Evolutionary conservation across 2,113 vertebrate species (phyloP).

Genomic region (Emydocephalus ijimae): DNA sequence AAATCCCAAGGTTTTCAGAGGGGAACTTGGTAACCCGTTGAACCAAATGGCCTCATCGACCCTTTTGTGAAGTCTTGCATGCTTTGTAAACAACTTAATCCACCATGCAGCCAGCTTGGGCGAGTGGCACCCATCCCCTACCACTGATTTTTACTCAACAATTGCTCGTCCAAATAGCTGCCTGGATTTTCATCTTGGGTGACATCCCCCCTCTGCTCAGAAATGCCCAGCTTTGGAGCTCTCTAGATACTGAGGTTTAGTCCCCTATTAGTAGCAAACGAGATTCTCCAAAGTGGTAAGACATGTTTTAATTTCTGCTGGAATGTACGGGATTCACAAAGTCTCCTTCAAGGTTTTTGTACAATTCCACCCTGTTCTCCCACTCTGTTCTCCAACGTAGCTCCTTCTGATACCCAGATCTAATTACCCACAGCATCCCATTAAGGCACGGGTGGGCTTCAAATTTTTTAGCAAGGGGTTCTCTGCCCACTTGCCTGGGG

Average conservation of each 20-base stretch:
- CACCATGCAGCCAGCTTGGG: neutral
- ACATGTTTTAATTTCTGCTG: slow-evolving; percentile 45
- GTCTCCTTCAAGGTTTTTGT: slow-evolving; percentile 24
- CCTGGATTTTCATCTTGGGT: no score
- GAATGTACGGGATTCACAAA: slow-evolving; percentile 37
- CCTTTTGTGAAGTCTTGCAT: neutral
- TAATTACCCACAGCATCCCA: neutral
- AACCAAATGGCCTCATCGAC: neutral
- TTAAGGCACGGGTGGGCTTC: no score
- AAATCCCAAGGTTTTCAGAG: neutral
- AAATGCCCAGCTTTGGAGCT: slow-evolving; percentile 27
- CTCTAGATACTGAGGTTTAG: slow-evolving; percentile 36
- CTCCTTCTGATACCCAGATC: neutral
- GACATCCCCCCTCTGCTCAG: no score
- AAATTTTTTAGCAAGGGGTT: no score
- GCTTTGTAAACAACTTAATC: neutral
- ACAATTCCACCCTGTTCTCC: neutral
- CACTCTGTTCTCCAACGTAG: no score
- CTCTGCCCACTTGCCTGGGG: no score
- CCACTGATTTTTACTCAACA: no score
- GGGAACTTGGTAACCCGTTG: neutral
- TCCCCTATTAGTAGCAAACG: slow-evolving; percentile 32
- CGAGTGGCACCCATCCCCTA: no score
- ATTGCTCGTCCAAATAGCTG: no score
- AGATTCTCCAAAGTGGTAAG: slow-evolving; percentile 30